Conservation (phyloP, 2,113 vertebrate genomes). For the Balaeniceps rex region DNA sequence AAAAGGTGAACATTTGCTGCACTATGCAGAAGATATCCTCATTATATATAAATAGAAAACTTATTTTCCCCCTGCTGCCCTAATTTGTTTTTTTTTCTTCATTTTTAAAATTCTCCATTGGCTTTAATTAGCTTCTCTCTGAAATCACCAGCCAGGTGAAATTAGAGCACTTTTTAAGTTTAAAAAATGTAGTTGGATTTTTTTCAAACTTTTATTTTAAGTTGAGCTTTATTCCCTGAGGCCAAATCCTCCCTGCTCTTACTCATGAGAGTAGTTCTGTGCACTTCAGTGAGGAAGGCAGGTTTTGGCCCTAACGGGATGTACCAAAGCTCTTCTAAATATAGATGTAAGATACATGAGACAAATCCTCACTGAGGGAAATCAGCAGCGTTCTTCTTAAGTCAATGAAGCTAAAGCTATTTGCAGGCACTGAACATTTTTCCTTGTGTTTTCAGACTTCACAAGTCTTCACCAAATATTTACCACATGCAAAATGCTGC, state of each 20-base stretch:
- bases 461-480: background rate
- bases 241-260: constrained; percentile 5
- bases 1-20: background rate
- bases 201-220: background rate
- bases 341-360: background rate
- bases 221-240: constrained; percentile 26
- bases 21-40: background rate
- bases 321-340: constrained; percentile 33
- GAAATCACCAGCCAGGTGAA: constrained; percentile 39
- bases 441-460: background rate
- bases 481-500: background rate
- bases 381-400: background rate
- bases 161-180: constrained; percentile 28
- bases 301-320: background rate
- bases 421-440: background rate
- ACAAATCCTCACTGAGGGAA: background rate
- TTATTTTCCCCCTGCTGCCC: constrained; percentile 21
- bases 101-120: constrained; percentile 6
- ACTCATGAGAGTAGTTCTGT: constrained; percentile 2
- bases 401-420: background rate
- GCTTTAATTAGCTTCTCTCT: constrained; percentile 35
- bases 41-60: constrained; percentile 18
- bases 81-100: background rate
- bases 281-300: background rate
- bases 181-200: background rate